Percentiles rank a stretch among this genome's conserved stretches.
These are phyloP conservation scores for Morinoia aosen DNA, from an alignment of 2,888 invertebrate genomes.

Conservation along the genomic window DNA sequence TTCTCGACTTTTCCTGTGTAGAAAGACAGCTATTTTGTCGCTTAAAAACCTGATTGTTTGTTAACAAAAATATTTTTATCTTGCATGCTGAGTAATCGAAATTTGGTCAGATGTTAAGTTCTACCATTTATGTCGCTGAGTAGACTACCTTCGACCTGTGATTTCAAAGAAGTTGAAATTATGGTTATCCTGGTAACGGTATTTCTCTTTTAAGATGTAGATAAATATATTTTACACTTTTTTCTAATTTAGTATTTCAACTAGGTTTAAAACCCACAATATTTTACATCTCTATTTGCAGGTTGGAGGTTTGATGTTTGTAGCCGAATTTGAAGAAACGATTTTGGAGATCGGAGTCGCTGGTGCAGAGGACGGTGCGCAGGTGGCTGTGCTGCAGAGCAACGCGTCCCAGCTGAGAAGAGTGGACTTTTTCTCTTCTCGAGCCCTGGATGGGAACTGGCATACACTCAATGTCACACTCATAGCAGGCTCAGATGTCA, in stretches of 20 bases:
- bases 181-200: not conserved
- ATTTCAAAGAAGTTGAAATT: not conserved
- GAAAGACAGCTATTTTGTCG: no score
- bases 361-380: not conserved
- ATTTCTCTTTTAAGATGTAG: not conserved
- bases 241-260: not conserved
- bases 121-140: no score
- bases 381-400: slow-evolving; percentile 59
- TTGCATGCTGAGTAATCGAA: no score
- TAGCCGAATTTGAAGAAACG: not conserved
- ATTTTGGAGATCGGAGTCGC: slow-evolving; percentile 5
- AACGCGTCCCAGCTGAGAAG: slow-evolving; percentile 52
- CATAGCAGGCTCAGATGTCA: not conserved
- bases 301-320: slow-evolving; percentile 61
- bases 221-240: not conserved
- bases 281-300: slow-evolving; percentile 29
- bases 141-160: not conserved
- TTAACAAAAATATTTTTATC: no score
- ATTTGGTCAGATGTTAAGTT: no score
- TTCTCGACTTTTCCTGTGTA: no score
- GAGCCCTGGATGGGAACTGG: slow-evolving; percentile 69
- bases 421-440: slow-evolving; percentile 55
- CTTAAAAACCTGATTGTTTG: no score
- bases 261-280: not conserved
- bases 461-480: slow-evolving; percentile 68